A percentile compares a stretch with the other conserved stretches of the same genome.
These are phyloP conservation scores for Bellardia bayeri DNA, from an alignment of 2,888 invertebrate genomes.

Conservation along the genomic window DNA sequence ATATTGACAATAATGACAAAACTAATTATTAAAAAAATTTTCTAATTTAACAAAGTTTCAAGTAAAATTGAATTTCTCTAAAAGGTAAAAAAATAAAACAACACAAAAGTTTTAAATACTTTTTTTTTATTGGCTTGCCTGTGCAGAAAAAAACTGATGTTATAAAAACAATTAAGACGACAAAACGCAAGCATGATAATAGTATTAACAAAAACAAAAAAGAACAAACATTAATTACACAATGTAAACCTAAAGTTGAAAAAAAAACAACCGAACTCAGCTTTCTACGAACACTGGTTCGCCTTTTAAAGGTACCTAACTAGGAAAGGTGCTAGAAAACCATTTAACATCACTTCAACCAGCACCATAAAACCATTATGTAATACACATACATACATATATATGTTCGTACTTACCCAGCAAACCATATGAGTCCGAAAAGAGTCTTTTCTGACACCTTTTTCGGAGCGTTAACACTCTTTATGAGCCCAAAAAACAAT, in stretches of 20 bases:
- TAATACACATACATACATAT: slow-evolving; percentile 26
- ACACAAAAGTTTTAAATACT: slow-evolving; percentile 22
- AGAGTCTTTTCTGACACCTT: no score
- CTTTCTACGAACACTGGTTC: slow-evolving; percentile 6
- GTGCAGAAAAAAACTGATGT: not conserved
- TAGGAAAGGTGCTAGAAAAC: slow-evolving; percentile 48
- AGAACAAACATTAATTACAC: slow-evolving; percentile 46
- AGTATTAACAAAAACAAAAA: not conserved
- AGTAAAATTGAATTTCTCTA: not conserved
- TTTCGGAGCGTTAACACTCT: no score
- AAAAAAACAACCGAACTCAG: slow-evolving; percentile 52
- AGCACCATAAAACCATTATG: slow-evolving; percentile 62
- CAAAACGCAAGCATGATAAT: slow-evolving; percentile 11
- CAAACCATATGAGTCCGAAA: no score
- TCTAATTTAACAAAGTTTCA: slow-evolving; percentile 53
- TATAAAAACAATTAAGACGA: slow-evolving; percentile 23
- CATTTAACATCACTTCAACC: slow-evolving; percentile 62
- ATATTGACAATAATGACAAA: slow-evolving; percentile 58
- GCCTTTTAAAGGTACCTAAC: not conserved
- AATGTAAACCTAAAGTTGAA: slow-evolving; percentile 13
- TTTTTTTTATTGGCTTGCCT: not conserved
- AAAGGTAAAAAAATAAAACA: not conserved
- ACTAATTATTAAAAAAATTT: slow-evolving; percentile 49
- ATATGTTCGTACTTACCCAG: no score
- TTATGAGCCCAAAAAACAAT: no score